Percentiles rank a stretch among this genome's conserved stretches.
phyloP scores from a whole-genome alignment of 2,797 vertebrate genomes.

The Cygnus olor region DNA sequence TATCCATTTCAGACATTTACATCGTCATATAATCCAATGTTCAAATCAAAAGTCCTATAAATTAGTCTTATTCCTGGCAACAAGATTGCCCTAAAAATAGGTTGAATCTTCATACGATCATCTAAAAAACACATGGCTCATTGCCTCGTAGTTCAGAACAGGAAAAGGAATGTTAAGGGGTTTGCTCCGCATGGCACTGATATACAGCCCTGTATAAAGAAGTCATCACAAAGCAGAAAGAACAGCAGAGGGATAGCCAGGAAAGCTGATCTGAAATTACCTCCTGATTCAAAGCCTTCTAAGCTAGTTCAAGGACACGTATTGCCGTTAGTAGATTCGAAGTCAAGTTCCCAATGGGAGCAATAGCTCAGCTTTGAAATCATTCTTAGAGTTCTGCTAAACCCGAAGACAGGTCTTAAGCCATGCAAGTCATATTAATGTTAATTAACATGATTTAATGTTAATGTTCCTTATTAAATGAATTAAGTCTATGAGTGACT shows the following conservation, averaged over 20 bases:
- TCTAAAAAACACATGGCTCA: constrained; percentile 56
- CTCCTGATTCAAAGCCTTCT: constrained; percentile 40
- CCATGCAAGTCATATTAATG: constrained; percentile 54
- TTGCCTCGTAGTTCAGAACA: constrained; percentile 43
- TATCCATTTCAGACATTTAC: constrained; percentile 14
- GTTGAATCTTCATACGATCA: constrained; percentile 21
- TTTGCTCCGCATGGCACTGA: constrained; percentile 40
- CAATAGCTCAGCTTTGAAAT: constrained; percentile 44
- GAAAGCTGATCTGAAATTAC: constrained; percentile 11
- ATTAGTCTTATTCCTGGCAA: constrained; percentile 49
- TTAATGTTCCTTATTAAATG: constrained; percentile 20
- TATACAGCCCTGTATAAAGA: constrained; percentile 33
- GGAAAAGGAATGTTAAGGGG: constrained; percentile 38
- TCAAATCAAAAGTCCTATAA: constrained; percentile 28
- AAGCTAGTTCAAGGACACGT: constrained; percentile 46
- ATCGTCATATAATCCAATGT: not conserved
- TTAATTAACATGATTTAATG: constrained; percentile 62
- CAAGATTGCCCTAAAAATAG: constrained; percentile 57
- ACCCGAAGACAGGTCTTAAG: constrained; percentile 36
- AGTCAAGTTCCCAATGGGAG: constrained; percentile 14
- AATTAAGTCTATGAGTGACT: constrained; percentile 12
- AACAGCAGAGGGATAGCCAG: not conserved
- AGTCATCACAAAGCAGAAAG: constrained; percentile 37
- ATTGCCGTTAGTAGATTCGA: not conserved
- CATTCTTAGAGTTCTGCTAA: constrained; percentile 44